A percentile compares a stretch with the other conserved stretches of the same genome.
Evolutionary conservation across 2,113 vertebrate genomes (phyloP).

Genomic region (Perca flavescens): DNA sequence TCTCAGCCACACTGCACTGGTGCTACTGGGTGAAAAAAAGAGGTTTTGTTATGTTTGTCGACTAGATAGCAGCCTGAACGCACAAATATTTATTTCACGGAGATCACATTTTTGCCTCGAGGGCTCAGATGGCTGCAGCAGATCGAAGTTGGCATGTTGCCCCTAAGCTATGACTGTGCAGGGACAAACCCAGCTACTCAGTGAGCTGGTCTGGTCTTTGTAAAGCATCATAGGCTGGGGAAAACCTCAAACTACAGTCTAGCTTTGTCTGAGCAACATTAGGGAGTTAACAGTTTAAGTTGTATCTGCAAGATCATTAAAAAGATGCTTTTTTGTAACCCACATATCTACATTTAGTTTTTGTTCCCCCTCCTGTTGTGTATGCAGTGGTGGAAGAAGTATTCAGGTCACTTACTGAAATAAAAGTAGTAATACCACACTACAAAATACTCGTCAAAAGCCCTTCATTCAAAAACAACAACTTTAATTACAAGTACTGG

Average conservation of each 20-base stretch:
- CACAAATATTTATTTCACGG: slow-evolving; percentile 40
- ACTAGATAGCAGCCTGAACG: background rate
- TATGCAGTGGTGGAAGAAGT: background rate
- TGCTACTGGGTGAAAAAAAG: background rate
- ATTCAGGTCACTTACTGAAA: background rate
- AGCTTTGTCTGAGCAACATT: background rate
- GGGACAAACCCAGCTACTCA: background rate
- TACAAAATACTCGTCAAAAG: background rate
- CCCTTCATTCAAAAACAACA: too few relatives aligned
- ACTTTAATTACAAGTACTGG: too few relatives aligned
- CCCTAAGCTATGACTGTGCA: slow-evolving; percentile 50
- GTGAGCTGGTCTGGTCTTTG: slow-evolving; percentile 5
- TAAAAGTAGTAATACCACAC: background rate
- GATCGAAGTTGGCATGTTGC: slow-evolving; percentile 35
- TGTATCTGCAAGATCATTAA: background rate
- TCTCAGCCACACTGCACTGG: slow-evolving; percentile 16
- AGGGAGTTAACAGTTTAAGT: background rate
- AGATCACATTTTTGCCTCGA: slow-evolving; percentile 6
- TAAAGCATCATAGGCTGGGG: background rate
- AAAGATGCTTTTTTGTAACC: background rate
- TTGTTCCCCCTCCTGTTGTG: background rate
- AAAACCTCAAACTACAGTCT: background rate
- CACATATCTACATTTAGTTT: background rate
- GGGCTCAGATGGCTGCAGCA: slow-evolving; percentile 15
- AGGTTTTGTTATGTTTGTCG: background rate